Percentiles rank a stretch among this genome's conserved stretches.
Evolutionary conservation across 2,888 invertebrate species (phyloP).

Genomic region (Morinoia aosen): DNA sequence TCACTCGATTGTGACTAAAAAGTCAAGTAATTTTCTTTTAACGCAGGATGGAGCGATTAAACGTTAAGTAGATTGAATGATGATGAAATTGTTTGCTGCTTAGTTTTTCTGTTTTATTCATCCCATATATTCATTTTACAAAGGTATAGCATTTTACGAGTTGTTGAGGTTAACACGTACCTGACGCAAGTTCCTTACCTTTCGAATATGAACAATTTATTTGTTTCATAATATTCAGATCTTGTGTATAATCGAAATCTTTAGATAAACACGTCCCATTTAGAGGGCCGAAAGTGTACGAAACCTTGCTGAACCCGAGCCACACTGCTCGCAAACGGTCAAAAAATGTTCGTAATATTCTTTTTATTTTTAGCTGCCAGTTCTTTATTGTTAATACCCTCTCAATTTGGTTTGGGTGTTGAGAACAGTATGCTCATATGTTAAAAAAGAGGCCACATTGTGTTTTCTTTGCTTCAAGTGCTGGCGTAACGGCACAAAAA

Average conservation of each 20-base stretch:
- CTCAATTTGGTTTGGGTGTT: neutral
- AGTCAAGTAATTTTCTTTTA: neutral
- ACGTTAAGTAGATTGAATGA: no score
- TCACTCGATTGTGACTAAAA: neutral
- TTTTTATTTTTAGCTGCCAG: neutral
- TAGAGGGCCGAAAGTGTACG: neutral
- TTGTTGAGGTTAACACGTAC: neutral
- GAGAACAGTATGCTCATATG: neutral
- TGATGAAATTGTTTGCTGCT: no score
- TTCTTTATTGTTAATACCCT: neutral
- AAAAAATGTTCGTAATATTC: neutral
- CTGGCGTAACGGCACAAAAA: slow-evolving; percentile 6
- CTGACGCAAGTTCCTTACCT: neutral
- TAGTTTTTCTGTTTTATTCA: no score
- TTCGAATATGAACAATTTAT: neutral
- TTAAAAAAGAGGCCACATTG: neutral
- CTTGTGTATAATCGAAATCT: neutral
- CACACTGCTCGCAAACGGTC: neutral
- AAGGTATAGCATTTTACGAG: neutral
- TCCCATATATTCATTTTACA: neutral
- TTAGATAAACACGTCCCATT: neutral
- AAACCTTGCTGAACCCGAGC: neutral
- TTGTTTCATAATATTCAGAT: neutral
- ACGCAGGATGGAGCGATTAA: neutral
- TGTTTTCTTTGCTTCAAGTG: neutral